These are phyloP conservation scores for Ormyrus rosae DNA, from an alignment of 2,888 invertebrate genomes.

Conservation along the genomic window DNA sequence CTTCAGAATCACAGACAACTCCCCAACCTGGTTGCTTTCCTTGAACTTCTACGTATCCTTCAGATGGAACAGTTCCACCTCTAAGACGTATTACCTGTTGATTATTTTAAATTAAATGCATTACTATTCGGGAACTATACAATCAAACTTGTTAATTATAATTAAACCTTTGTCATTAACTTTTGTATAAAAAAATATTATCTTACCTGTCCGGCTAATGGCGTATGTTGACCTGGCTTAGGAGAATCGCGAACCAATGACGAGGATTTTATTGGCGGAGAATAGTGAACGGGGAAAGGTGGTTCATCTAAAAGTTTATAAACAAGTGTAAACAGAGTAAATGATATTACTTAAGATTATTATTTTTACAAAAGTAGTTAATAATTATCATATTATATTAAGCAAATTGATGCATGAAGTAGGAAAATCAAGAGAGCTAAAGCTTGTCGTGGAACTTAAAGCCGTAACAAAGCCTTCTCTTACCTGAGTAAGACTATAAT, in stretches of 20 bases:
- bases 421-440: constrained; percentile 27
- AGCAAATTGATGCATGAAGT: constrained; percentile 45
- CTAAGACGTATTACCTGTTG: constrained; percentile 73
- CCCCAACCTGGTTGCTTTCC: constrained; percentile 76
- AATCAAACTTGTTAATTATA: not conserved
- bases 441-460: constrained; percentile 19
- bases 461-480: constrained; percentile 28
- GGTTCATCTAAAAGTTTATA: constrained; percentile 65
- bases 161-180: not conserved
- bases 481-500: constrained; percentile 11
- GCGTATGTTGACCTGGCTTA: constrained; percentile 61
- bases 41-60: constrained; percentile 77
- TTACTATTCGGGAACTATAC: not conserved
- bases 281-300: constrained; percentile 69
- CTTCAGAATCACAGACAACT: constrained; percentile 76
- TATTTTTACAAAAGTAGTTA: not conserved
- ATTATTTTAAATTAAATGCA: constrained; percentile 19
- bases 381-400: not conserved
- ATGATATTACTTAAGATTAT: not conserved
- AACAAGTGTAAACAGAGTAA: not conserved
- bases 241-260: constrained; percentile 24
- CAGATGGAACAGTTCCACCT: constrained; percentile 73
- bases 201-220: constrained; percentile 70
- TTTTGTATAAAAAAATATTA: constrained; percentile 2
- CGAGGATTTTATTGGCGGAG: constrained; percentile 64